Conservation (phyloP, 1,140 invertebrate genomes). For the Apocrypta bakeri region DNA sequence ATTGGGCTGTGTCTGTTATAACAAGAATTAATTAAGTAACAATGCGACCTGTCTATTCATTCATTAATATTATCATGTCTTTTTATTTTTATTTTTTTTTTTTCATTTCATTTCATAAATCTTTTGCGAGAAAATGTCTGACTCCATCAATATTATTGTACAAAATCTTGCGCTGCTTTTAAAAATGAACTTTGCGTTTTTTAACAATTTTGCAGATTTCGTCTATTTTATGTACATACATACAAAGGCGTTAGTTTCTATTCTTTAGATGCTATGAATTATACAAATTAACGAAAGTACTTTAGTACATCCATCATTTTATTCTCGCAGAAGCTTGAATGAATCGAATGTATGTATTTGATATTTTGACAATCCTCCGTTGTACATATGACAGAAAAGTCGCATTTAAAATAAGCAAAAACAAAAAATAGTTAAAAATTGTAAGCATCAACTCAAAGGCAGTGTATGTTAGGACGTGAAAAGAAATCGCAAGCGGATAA, state of each 20-base stretch:
- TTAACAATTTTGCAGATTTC: slow-evolving; percentile 15
- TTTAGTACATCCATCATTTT: slow-evolving; percentile 48
- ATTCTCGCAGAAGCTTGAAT: slow-evolving; percentile 41
- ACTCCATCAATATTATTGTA: background rate
- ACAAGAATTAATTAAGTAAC: slow-evolving; percentile 38
- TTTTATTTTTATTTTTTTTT: too few relatives aligned
- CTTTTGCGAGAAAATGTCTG: slow-evolving; percentile 16
- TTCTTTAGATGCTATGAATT: slow-evolving; percentile 21
- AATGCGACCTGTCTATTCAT: slow-evolving; percentile 32
- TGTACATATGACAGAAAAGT: slow-evolving; percentile 41
- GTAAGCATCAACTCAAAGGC: slow-evolving; percentile 11
- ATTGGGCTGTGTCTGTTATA: slow-evolving; percentile 45
- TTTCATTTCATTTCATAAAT: slow-evolving; percentile 29
- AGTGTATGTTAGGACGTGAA: slow-evolving; percentile 12
- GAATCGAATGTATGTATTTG: slow-evolving; percentile 42
- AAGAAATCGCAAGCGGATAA: background rate
- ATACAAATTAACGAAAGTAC: slow-evolving; percentile 35
- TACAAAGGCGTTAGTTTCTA: slow-evolving; percentile 9
- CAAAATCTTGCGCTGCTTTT: slow-evolving; percentile 36
- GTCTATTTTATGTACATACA: slow-evolving; percentile 37
- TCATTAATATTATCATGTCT: slow-evolving; percentile 8
- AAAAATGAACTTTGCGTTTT: slow-evolving; percentile 20
- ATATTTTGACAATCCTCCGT: slow-evolving; percentile 48
- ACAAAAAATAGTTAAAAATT: slow-evolving; percentile 13
- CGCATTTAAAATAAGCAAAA: slow-evolving; percentile 43